These are phyloP conservation scores for Euplexia lucipara DNA, from an alignment of 2,888 invertebrate genomes.

Conservation along the genomic window DNA sequence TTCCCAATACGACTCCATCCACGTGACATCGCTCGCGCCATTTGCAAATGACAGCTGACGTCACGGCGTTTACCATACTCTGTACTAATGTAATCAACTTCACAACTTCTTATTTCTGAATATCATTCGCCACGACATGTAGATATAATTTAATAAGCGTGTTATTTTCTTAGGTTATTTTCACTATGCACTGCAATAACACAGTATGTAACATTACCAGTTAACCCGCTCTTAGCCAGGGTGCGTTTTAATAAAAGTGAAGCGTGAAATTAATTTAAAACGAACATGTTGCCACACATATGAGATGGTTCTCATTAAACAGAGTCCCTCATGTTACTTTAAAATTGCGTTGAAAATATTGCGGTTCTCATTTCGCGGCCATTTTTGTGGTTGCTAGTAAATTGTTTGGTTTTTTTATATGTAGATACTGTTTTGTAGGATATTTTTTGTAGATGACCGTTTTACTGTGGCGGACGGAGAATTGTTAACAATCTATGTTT, in stretches of 20 bases:
- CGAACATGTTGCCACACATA: conserved; percentile 40
- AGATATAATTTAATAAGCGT: no score
- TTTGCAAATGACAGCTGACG: no score
- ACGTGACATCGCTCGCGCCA: no score
- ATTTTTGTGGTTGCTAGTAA: conserved; percentile 2
- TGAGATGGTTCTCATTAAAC: conserved; percentile 59
- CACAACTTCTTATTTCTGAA: no score
- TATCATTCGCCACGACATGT: no score
- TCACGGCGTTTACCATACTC: no score
- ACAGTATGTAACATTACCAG: conserved; percentile 33
- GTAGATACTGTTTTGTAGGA: no score
- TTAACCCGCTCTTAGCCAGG: conserved; percentile 11
- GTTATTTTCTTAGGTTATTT: background rate
- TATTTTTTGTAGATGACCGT: no score
- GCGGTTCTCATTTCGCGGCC: conserved; percentile 19
- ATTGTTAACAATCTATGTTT: no score
- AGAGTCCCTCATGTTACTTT: conserved; percentile 35
- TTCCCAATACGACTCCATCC: no score
- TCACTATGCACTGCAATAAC: conserved; percentile 23
- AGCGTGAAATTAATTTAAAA: conserved; percentile 51
- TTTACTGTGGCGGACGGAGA: no score
- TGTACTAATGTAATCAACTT: no score
- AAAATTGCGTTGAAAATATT: conserved; percentile 30
- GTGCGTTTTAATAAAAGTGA: conserved; percentile 53
- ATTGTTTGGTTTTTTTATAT: conserved; percentile 10